A percentile compares a stretch with the other conserved stretches of the same genome.
These are phyloP conservation scores for Alloplasta piceator DNA, from an alignment of 2,888 invertebrate species.

Conservation along the genomic window DNA sequence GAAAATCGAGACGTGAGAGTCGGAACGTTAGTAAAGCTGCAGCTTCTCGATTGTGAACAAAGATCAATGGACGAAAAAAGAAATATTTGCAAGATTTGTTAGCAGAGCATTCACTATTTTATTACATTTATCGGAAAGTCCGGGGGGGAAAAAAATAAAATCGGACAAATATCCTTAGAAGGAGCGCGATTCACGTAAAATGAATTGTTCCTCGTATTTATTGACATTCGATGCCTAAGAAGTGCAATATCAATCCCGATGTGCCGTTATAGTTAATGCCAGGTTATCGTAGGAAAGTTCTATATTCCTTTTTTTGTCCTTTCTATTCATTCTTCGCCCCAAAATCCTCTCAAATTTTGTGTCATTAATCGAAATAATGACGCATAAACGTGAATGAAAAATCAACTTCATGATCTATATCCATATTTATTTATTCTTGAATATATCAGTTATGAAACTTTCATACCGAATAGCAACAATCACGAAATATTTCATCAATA, in stretches of 20 bases:
- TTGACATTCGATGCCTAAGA: slow-evolving; percentile 47
- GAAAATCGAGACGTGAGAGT: not conserved
- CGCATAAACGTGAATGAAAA: slow-evolving; percentile 8
- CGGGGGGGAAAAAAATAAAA: slow-evolving; percentile 11
- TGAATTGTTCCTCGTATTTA: slow-evolving; percentile 36
- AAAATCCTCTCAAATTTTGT: slow-evolving; percentile 6
- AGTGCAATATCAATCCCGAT: slow-evolving; percentile 56
- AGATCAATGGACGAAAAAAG: slow-evolving; percentile 16
- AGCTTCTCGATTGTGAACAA: slow-evolving; percentile 29
- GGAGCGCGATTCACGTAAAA: slow-evolving; percentile 35
- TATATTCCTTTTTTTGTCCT: not conserved
- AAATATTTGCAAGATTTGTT: slow-evolving; percentile 35
- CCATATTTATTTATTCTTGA: slow-evolving; percentile 28
- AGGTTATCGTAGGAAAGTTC: slow-evolving; percentile 21
- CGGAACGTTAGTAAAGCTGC: slow-evolving; percentile 25
- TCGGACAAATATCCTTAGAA: slow-evolving; percentile 34
- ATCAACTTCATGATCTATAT: slow-evolving; percentile 10
- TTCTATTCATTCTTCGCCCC: not conserved
- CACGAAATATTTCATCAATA: slow-evolving; percentile 31
- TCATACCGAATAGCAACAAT: slow-evolving; percentile 53
- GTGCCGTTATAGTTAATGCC: slow-evolving; percentile 41
- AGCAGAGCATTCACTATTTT: slow-evolving; percentile 63
- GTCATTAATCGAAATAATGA: not conserved
- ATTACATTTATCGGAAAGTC: slow-evolving; percentile 56
- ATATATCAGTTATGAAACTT: slow-evolving; percentile 24